Conservation (phyloP, 1,140 invertebrate species). For the Dinoponera quadriceps region DNA sequence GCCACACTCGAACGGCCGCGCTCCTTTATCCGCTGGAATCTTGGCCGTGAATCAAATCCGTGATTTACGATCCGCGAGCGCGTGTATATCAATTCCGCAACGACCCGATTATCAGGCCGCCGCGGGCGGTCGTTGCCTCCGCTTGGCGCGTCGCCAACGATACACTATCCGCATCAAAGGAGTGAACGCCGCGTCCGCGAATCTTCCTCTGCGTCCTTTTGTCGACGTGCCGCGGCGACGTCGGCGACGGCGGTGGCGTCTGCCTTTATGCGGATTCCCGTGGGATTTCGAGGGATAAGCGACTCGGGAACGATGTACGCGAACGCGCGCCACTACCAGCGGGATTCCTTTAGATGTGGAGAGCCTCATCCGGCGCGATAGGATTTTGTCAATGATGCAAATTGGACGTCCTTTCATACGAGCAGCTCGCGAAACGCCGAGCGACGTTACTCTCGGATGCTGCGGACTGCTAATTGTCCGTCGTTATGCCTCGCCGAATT, state of each 20-base stretch:
- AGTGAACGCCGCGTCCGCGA: constrained; percentile 14
- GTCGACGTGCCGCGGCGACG: constrained; percentile 11
- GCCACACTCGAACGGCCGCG: constrained; percentile 42
- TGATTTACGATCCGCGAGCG: constrained; percentile 72
- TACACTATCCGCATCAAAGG: constrained; percentile 62
- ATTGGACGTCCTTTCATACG: constrained; percentile 29
- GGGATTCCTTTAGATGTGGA: constrained; percentile 26
- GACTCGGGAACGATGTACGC: background rate
- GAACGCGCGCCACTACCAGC: background rate
- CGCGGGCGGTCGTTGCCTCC: constrained; percentile 72
- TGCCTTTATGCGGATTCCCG: constrained; percentile 31
- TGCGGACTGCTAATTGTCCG: too few species aligned
- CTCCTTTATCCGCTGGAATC: constrained; percentile 72
- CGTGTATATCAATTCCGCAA: constrained; percentile 81
- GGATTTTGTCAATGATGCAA: constrained; percentile 60
- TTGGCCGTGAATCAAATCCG: constrained; percentile 81
- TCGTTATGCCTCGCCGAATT: too few species aligned
- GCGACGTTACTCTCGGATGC: background rate
- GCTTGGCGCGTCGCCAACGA: constrained; percentile 76
- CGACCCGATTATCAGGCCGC: constrained; percentile 80
- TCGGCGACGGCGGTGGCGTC: background rate
- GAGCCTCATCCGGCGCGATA: background rate
- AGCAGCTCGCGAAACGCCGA: background rate
- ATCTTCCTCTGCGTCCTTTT: constrained; percentile 5
- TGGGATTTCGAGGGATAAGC: constrained; percentile 46